Percentiles rank a stretch among this genome's conserved stretches.
phyloP scores from a whole-genome alignment of 2,888 invertebrate genomes.

The Brachynemurus nebulosus region DNA sequence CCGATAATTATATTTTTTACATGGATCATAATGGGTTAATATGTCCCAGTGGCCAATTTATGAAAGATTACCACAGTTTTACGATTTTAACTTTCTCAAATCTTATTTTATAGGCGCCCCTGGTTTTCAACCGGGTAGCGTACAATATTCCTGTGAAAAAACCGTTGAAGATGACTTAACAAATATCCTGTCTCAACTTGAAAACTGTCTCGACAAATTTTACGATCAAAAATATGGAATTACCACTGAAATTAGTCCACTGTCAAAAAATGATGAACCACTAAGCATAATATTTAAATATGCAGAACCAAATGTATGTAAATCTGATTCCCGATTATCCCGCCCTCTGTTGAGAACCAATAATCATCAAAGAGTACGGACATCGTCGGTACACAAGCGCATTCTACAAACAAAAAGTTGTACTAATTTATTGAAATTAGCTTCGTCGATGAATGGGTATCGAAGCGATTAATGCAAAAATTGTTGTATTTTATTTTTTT shows the following conservation, averaged over 20 bases:
- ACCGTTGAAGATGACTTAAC: neutral
- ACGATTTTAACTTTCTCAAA: too few species aligned
- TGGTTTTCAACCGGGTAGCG: neutral
- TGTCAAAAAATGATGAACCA: neutral
- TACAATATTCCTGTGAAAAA: neutral
- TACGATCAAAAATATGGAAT: neutral
- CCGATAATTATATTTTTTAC: too few species aligned
- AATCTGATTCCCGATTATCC: slow-evolving; percentile 4
- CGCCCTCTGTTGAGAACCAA: neutral
- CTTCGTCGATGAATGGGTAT: neutral
- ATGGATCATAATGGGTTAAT: too few species aligned
- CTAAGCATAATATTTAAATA: neutral
- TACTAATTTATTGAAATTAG: neutral
- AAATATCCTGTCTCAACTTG: neutral
- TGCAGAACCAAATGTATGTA: neutral
- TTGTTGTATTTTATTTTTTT: neutral
- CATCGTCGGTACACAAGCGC: neutral
- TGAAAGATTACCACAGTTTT: too few species aligned
- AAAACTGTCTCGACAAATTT: neutral
- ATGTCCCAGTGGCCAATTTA: too few species aligned
- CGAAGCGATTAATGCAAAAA: neutral
- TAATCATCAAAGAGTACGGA: neutral
- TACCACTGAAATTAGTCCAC: too few species aligned
- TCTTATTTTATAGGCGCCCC: too few species aligned
- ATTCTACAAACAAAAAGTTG: neutral